These are phyloP conservation scores for Palythoa grandiflora DNA, from an alignment of 92 coral and sea anemone species.

Conservation along the genomic window DNA sequence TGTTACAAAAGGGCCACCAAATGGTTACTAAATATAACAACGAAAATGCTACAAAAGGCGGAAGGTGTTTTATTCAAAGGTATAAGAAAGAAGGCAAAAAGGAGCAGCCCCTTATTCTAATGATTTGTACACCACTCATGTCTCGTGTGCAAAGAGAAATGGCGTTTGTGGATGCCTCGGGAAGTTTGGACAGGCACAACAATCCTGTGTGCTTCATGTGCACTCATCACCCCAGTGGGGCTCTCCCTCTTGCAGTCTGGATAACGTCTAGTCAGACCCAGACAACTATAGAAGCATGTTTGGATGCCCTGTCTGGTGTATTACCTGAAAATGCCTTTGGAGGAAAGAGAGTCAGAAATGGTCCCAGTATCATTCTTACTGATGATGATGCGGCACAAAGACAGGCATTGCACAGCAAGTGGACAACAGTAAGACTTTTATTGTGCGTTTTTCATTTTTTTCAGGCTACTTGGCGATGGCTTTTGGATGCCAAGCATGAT, in stretches of 20 bases:
- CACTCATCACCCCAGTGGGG: conserved; percentile 65
- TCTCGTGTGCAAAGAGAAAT: conserved; percentile 56
- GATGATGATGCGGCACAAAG: conserved; percentile 53
- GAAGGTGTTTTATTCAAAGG: conserved; percentile 58
- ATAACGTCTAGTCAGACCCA: conserved; percentile 55
- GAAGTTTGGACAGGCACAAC: conserved; percentile 28
- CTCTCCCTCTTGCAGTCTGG: conserved; percentile 60
- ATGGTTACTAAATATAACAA: conserved; percentile 68
- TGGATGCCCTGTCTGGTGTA: conserved; percentile 14
- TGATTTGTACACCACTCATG: conserved; percentile 67
- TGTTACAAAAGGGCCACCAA: background rate
- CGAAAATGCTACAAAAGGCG: conserved; percentile 46
- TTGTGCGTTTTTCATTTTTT: conserved; percentile 72
- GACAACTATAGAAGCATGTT: background rate
- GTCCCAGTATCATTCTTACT: conserved; percentile 25
- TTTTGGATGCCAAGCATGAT: conserved; percentile 54
- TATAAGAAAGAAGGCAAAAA: conserved; percentile 3
- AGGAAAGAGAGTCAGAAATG: conserved; percentile 37
- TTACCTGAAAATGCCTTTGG: conserved; percentile 68
- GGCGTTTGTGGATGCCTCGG: conserved; percentile 66
- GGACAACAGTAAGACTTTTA: conserved; percentile 39
- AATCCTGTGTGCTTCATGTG: conserved; percentile 48
- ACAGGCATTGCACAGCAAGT: conserved; percentile 52
- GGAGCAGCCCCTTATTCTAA: conserved; percentile 50
- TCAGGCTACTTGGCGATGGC: conserved; percentile 73